phyloP scores from a whole-genome alignment of 2,113 vertebrate species.

The Siphamia tubifer region DNA sequence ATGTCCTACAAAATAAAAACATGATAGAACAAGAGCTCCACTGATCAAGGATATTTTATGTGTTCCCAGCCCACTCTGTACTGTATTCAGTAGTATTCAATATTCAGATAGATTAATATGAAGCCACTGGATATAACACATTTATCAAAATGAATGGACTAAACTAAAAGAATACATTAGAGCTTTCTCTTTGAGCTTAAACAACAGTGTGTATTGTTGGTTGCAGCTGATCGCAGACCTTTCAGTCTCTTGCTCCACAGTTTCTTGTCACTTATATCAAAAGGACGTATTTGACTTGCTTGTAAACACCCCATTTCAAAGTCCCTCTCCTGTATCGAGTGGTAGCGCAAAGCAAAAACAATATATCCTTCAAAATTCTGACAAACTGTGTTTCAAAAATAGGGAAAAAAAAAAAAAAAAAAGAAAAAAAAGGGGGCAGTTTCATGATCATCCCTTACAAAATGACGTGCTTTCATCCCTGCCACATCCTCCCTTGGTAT shows the following conservation, averaged over 20 bases:
- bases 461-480: slow-evolving; percentile 71
- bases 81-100: too few relatives aligned
- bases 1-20: slow-evolving; percentile 14
- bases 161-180: slow-evolving; percentile 19
- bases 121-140: neutral
- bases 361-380: slow-evolving; percentile 58
- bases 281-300: slow-evolving; percentile 57
- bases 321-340: slow-evolving; percentile 22
- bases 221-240: slow-evolving; percentile 29
- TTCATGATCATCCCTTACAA: slow-evolving; percentile 68
- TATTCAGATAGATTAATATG: neutral
- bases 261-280: slow-evolving; percentile 47
- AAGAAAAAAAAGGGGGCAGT: slow-evolving; percentile 42
- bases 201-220: neutral
- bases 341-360: slow-evolving; percentile 47
- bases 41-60: neutral
- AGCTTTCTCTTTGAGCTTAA: slow-evolving; percentile 23
- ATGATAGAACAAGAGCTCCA: neutral
- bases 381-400: slow-evolving; percentile 55
- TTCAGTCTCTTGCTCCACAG: slow-evolving; percentile 23
- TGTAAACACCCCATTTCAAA: slow-evolving; percentile 64
- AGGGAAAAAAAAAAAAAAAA: neutral
- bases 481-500: slow-evolving; percentile 65
- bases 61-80: neutral
- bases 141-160: neutral